phyloP scores from a whole-genome alignment of 2,113 vertebrate genomes.

The Oncorhynchus tshawytscha region DNA sequence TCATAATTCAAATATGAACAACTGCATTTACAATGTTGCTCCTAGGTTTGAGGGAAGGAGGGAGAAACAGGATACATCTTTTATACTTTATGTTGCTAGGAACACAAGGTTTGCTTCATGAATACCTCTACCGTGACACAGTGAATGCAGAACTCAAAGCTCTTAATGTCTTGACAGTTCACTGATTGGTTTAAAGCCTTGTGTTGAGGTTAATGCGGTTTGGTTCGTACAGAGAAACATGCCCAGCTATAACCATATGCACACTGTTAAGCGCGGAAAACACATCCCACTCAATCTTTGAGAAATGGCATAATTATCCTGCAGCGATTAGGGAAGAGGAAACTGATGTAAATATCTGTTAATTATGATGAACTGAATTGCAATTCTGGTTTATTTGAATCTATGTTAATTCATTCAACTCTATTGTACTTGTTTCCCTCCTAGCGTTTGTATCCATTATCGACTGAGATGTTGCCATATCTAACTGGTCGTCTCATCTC shows the following conservation, averaged over 20 bases:
- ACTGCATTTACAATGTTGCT: slow-evolving; percentile 5
- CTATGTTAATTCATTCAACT: too few species aligned
- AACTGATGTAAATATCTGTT: neutral
- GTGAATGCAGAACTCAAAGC: slow-evolving; percentile 49
- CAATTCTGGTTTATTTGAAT: neutral
- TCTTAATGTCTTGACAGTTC: slow-evolving; percentile 33
- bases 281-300: neutral
- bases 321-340: neutral
- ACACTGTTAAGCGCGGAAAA: neutral
- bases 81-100: slow-evolving; percentile 66
- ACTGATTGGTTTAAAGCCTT: slow-evolving; percentile 29
- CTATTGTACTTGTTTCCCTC: too few species aligned
- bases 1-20: neutral
- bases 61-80: neutral
- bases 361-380: neutral
- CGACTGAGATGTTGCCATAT: too few species aligned
- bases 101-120: slow-evolving; percentile 55
- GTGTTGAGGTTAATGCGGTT: neutral
- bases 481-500: neutral
- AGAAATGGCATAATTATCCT: neutral
- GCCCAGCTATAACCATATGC: neutral
- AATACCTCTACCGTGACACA: slow-evolving; percentile 41
- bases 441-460: too few species aligned
- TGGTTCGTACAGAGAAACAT: slow-evolving; percentile 3
- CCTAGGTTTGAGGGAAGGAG: slow-evolving; percentile 6